phyloP scores from a whole-genome alignment of 2,797 vertebrate species.

The Neomorphus geoffroyi region DNA sequence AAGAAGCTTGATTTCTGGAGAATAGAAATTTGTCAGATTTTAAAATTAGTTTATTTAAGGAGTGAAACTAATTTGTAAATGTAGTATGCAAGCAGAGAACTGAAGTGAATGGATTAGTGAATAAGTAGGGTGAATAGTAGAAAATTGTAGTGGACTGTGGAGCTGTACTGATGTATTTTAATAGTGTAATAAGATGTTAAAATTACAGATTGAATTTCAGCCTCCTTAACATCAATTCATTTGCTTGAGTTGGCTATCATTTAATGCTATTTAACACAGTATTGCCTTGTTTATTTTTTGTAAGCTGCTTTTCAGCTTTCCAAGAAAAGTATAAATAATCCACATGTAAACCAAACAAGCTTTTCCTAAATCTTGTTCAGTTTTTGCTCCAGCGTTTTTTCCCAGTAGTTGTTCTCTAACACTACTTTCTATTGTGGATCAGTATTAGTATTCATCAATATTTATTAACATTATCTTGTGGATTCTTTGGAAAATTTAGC shows the following conservation, averaged over 20 bases:
- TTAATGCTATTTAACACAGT: not conserved
- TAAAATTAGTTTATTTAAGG: not conserved
- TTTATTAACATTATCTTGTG: not conserved
- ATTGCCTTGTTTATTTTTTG: not conserved
- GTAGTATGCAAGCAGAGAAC: not conserved
- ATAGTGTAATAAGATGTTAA: not conserved
- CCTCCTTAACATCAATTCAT: not conserved
- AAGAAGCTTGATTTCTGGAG: not conserved
- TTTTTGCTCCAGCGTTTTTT: not conserved
- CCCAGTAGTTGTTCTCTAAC: not conserved
- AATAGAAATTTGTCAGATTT: not conserved
- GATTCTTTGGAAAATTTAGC: not conserved
- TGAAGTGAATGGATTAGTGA: not conserved
- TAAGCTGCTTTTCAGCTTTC: not conserved
- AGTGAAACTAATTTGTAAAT: not conserved
- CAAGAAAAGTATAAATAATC: not conserved
- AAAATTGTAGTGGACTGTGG: not conserved
- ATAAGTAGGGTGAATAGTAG: not conserved
- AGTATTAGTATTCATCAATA: not conserved
- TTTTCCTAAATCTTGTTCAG: not conserved
- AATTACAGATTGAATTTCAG: not conserved
- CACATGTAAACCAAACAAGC: not conserved
- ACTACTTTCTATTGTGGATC: not conserved
- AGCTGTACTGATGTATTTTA: not conserved
- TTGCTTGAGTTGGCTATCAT: not conserved